Conservation (phyloP, 2,113 vertebrate genomes). For the Okapia johnstoni region DNA sequence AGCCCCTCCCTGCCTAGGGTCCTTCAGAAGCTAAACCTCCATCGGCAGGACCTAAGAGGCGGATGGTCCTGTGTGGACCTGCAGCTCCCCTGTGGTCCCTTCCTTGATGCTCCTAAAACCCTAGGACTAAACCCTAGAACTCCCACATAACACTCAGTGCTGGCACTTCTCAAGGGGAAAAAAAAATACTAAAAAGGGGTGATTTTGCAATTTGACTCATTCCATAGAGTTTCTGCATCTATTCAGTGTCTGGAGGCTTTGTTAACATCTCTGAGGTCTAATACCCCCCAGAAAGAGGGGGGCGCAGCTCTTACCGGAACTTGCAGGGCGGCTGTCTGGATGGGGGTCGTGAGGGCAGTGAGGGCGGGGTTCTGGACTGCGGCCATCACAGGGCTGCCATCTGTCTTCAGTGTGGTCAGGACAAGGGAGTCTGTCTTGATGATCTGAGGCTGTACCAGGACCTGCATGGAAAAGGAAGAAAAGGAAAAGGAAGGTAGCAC, state of each 20-base stretch:
- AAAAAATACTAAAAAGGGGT: background rate
- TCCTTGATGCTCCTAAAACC: background rate
- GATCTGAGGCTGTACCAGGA: slow-evolving; percentile 97
- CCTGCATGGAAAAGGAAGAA: slow-evolving; percentile 74
- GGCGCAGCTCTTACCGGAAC: slow-evolving; percentile 77
- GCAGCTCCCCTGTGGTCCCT: no score
- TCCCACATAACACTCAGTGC: background rate
- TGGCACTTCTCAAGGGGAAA: background rate
- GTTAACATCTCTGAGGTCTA: background rate
- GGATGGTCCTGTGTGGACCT: background rate
- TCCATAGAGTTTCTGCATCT: background rate
- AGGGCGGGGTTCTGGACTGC: slow-evolving; percentile 93
- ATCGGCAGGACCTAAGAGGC: background rate
- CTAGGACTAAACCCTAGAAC: background rate
- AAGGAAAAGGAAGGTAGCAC: background rate
- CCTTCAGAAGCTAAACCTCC: background rate
- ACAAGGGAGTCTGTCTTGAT: slow-evolving; percentile 97
- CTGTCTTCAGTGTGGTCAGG: slow-evolving; percentile 93
- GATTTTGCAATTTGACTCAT: background rate
- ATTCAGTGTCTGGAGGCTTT: background rate
- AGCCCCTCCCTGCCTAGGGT: background rate
- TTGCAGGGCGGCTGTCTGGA: slow-evolving; percentile 94
- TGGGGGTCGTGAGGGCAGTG: slow-evolving; percentile 89
- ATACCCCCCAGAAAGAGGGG: background rate
- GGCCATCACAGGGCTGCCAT: slow-evolving; percentile 92